Evolutionary conservation across 2,113 vertebrate species (phyloP).

Genomic region (Ancistrus triradiatus): DNA sequence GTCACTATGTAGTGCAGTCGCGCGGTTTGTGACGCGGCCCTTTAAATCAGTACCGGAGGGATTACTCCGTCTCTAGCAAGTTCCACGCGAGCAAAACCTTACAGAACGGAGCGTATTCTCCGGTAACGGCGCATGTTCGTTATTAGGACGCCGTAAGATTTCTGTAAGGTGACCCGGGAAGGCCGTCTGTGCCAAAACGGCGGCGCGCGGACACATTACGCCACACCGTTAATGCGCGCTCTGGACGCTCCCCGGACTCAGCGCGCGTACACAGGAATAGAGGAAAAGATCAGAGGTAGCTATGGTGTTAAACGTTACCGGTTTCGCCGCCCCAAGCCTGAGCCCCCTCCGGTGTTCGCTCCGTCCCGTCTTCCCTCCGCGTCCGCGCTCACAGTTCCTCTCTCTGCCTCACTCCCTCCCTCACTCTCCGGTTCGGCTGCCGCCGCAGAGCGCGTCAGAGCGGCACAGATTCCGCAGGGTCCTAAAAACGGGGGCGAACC

Average conservation of each 20-base stretch:
- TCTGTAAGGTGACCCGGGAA: conserved; percentile 6
- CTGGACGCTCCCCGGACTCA: too few species aligned
- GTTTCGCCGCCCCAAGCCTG: conserved; percentile 76
- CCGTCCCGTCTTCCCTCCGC: conserved; percentile 60
- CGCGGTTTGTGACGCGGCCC: conserved; percentile 14
- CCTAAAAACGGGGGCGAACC: conserved; percentile 51
- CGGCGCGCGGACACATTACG: background rate
- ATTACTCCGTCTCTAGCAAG: background rate
- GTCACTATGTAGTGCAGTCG: background rate
- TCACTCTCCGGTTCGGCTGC: conserved; percentile 60
- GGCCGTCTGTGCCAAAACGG: background rate
- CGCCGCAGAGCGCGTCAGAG: conserved; percentile 68
- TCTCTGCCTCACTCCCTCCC: too few species aligned
- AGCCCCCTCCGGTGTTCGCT: conserved; percentile 65
- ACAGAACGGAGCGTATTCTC: background rate
- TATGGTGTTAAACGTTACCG: conserved; percentile 62
- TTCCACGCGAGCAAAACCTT: background rate
- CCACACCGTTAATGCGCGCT: conserved; percentile 4
- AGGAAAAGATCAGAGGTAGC: background rate
- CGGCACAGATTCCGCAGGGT: conserved; percentile 61
- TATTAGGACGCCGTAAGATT: too few species aligned
- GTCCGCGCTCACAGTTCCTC: conserved; percentile 61
- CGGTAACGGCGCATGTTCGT: background rate
- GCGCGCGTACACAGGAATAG: background rate
- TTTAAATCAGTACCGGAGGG: conserved; percentile 30